Conservation (phyloP, 2,113 vertebrate species). For the Phocoena phocoena region DNA sequence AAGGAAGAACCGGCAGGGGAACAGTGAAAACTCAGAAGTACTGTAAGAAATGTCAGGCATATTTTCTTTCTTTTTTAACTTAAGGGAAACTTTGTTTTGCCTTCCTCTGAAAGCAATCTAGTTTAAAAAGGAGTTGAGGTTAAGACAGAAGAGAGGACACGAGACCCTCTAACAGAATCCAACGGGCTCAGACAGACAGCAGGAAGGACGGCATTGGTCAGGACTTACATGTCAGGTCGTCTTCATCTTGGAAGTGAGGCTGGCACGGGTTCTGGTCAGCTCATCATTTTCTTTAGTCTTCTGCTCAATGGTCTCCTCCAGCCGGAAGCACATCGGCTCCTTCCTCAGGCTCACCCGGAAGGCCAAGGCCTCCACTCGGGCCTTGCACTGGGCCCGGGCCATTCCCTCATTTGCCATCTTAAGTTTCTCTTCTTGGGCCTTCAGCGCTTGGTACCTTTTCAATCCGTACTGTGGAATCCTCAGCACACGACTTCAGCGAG, state of each 20-base stretch:
- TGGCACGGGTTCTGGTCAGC: neutral
- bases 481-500: slow-evolving; percentile 86
- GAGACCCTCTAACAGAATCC: neutral
- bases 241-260: neutral
- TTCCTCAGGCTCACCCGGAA: slow-evolving; percentile 87
- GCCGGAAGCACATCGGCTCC: slow-evolving; percentile 85
- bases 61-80: neutral
- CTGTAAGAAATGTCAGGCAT: neutral
- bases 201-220: too few relatives aligned
- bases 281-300: slow-evolving; percentile 69
- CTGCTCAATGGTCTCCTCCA: slow-evolving; percentile 90
- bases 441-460: slow-evolving; percentile 89
- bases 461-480: slow-evolving; percentile 85
- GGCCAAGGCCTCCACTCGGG: slow-evolving; percentile 80
- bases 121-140: neutral
- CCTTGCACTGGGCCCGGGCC: slow-evolving; percentile 83
- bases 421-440: slow-evolving; percentile 90
- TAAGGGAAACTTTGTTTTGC: neutral
- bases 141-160: neutral
- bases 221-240: neutral
- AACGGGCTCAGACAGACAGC: neutral
- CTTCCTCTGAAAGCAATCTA: neutral
- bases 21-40: neutral
- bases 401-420: slow-evolving; percentile 87
- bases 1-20: neutral